Evolutionary conservation across 2,797 vertebrate genomes (phyloP), one percentile per base, ranked within the genome.

Genomic region (Silurus lanzhouensis): DNA sequence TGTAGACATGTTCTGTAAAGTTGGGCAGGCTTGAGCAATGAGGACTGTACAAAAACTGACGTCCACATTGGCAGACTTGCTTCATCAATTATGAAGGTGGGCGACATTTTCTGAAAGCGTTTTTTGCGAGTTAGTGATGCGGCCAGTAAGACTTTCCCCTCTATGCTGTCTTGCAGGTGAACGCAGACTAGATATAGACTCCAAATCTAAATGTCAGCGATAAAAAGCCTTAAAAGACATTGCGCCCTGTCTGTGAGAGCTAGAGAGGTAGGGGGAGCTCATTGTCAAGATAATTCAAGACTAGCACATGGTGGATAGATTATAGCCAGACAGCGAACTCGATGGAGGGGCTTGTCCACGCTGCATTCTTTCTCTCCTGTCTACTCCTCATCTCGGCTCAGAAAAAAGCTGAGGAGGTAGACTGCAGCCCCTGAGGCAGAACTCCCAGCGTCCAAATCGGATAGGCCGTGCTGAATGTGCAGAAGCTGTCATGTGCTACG

Each of bases 381-480:
- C 75, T 81, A 66, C 46, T 81, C 70, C 72, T 88, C 38, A 81
- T 68, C 81, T 71, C 81, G 66, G 71, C 84, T 76, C 83, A 83
- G 86, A 88, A 88, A 52, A 52, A 88, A 93, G 91, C 91, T 83
- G 60, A 92, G 92, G 91, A 93, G 91, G 91, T 89, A 87, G 90
- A 90, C 90, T 88, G 88, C 91, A 85, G 89, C 88, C 91, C 92
- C 88, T 84, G 85, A 94, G 93, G 92, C 89, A 90, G 90, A 92
- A 90, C 92, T 91, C 88, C 66, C 87, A 88, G 84, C 90, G 91
- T 91, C 92, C 91, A 93, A 91, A 94, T 92, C 80, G 87, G 92
- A 92, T 91, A 92, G 91, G 86, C 78, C 77, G 77, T 93, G 93
- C 92, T 93, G 92, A 94, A 94, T 93, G 93, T 93, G 92, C 92